Evolutionary conservation across 2,113 vertebrate genomes (phyloP), one percentile per base, ranked within the genome.

Genomic region (Leucoraja erinaceus): DNA sequence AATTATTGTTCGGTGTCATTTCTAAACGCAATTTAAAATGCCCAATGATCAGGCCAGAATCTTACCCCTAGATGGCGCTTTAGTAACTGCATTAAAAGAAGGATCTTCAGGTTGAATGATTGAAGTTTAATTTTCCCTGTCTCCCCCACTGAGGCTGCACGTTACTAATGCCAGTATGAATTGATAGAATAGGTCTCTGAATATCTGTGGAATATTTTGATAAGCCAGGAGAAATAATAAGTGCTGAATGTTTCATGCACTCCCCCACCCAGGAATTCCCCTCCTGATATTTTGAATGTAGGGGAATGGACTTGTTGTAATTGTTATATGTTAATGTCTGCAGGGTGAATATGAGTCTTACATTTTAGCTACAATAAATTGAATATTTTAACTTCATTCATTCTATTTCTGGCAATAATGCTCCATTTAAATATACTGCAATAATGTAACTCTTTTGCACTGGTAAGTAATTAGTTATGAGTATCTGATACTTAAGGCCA

Each of bases 61-160:
- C 54, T 47, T 91, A 72, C 68, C 90, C 86, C 90, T 91, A 91
- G 90, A 72, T 91, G 90, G 90, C 90, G 68, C 68, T 91, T 91
- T 72, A 91, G 88, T 72, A 25, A 91, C 88, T 91, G 88, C 66
- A 72, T 38, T 70, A 47, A 70, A 91, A 91, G n/a, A 88, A 5
- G 12, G 11, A 88, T 63, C 83, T 63, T 31, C 11, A 88, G 61
- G 5, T 88, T 88, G 56, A 88, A 66, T 66, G 59, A 88, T 88
- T 61, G 63, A 63, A 88, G 61, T 5, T n/a, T 88, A 6, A 88
- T 88, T 66, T 59, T 88, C 59, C 61, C 59, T 66, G 2, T 72
- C 14, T 63, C 56, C 63, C 28, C 28, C 22, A 47, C 81, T 14
- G 14, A 31, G 28, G 5, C 28, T 5, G 16, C 28, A 7, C 61